Conservation (phyloP, 2,113 vertebrate genomes). For the Pycnonotus jocosus region DNA sequence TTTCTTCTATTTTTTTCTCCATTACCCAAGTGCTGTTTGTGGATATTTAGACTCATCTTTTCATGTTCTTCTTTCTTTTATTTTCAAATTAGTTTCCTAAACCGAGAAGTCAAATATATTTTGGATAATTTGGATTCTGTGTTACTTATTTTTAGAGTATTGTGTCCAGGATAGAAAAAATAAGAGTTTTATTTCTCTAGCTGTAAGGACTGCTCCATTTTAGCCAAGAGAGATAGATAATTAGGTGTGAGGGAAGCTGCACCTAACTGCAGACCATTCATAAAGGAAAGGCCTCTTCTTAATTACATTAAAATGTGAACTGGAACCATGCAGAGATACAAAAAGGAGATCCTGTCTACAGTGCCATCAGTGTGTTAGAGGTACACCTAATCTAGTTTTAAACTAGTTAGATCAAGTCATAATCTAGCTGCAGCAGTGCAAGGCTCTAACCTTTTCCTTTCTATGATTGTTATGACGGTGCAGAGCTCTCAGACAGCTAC, state of each 20-base stretch:
- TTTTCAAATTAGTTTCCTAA: not conserved
- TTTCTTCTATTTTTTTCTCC: not conserved
- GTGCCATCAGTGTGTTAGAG: not conserved
- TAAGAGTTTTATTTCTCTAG: not conserved
- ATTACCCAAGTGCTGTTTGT: not conserved
- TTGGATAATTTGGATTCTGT: not conserved
- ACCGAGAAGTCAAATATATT: not conserved
- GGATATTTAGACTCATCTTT: not conserved
- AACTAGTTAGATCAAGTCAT: not conserved
- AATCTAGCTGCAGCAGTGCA: not conserved
- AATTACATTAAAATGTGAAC: not conserved
- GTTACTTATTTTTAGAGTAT: not conserved
- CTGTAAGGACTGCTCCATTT: not conserved
- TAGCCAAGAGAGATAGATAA: not conserved
- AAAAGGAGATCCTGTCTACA: not conserved
- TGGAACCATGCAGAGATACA: not conserved
- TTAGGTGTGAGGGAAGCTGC: not conserved
- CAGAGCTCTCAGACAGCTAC: not conserved
- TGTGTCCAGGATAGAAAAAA: not conserved
- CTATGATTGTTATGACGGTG: accelerated
- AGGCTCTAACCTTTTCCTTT: not conserved
- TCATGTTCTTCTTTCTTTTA: not conserved
- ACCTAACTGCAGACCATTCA: not conserved
- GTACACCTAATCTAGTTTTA: not conserved
- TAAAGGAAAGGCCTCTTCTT: not conserved